phyloP scores from a whole-genome alignment of 2,888 invertebrate species.

The Conops quadrifasciatus region DNA sequence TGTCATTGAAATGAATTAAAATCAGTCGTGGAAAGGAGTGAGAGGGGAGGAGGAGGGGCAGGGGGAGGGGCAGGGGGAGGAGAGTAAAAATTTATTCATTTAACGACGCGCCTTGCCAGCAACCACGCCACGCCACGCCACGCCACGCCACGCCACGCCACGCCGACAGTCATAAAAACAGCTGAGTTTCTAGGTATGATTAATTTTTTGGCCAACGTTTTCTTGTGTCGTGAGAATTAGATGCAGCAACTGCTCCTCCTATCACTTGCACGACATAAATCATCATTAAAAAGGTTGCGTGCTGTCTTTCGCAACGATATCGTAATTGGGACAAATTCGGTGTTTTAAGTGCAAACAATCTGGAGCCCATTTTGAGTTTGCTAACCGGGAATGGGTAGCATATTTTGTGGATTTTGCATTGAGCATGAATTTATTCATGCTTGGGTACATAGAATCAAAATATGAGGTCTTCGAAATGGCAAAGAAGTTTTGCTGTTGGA shows the following conservation, averaged over 20 bases:
- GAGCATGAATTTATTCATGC: no score
- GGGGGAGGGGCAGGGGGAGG: no score
- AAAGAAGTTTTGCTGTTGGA: no score
- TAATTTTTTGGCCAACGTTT: constrained; percentile 56
- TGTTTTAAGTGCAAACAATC: constrained; percentile 13
- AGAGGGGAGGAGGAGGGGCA: no score
- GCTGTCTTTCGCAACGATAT: constrained; percentile 10
- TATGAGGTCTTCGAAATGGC: no score
- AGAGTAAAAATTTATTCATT: no score
- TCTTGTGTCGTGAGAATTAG: constrained; percentile 28
- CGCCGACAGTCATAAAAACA: constrained; percentile 5
- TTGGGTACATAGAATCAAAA: no score
- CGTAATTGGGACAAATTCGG: constrained; percentile 22
- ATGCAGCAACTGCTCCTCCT: constrained; percentile 16
- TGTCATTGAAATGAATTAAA: no score
- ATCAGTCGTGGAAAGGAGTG: no score
- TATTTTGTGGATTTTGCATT: not conserved
- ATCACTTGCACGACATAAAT: constrained; percentile 22
- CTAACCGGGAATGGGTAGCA: not conserved
- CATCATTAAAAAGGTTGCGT: constrained; percentile 20
- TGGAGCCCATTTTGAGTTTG: not conserved
- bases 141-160: not conserved
- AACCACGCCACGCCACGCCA: constrained; percentile 5
- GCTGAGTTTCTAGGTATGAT: constrained; percentile 54
- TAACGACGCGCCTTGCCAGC: not conserved